phyloP scores from a whole-genome alignment of 2,113 vertebrate genomes.

The Ictalurus furcatus region DNA sequence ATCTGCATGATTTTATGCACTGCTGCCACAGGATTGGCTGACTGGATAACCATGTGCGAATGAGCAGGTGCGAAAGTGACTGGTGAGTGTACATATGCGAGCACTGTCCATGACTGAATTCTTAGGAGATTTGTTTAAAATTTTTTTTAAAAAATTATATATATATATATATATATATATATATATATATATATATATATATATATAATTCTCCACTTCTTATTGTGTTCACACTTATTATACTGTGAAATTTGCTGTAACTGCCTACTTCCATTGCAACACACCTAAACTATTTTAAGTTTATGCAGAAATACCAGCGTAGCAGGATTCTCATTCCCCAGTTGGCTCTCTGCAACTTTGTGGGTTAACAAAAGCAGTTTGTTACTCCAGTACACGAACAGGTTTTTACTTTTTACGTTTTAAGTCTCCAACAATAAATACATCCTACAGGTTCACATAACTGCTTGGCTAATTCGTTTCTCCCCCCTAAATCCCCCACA shows the following conservation, averaged over 20 bases:
- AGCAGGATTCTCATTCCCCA: background rate
- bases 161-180: too few relatives aligned
- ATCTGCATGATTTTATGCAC: background rate
- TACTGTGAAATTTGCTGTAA: too few relatives aligned
- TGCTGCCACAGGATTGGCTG: background rate
- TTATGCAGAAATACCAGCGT: background rate
- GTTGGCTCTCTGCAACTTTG: background rate
- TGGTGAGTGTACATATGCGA: too few relatives aligned
- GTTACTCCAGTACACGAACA: slow-evolving; percentile 22
- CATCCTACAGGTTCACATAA: background rate
- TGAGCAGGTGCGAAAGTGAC: background rate
- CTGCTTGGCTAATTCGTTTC: background rate
- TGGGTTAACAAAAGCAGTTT: slow-evolving; percentile 30
- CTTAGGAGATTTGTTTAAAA: background rate
- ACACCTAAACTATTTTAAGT: too few relatives aligned
- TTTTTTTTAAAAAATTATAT: too few relatives aligned
- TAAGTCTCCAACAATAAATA: too few relatives aligned
- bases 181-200: too few relatives aligned
- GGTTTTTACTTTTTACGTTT: background rate
- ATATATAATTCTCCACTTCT: too few relatives aligned
- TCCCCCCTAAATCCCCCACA: too few relatives aligned
- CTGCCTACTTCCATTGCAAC: too few relatives aligned
- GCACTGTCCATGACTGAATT: background rate
- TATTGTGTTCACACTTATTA: too few relatives aligned
- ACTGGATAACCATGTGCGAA: background rate